Percentiles rank a stretch among this genome's conserved stretches.
Conservation (phyloP, 2,797 vertebrate genomes). For the Smutsia gigantea region DNA sequence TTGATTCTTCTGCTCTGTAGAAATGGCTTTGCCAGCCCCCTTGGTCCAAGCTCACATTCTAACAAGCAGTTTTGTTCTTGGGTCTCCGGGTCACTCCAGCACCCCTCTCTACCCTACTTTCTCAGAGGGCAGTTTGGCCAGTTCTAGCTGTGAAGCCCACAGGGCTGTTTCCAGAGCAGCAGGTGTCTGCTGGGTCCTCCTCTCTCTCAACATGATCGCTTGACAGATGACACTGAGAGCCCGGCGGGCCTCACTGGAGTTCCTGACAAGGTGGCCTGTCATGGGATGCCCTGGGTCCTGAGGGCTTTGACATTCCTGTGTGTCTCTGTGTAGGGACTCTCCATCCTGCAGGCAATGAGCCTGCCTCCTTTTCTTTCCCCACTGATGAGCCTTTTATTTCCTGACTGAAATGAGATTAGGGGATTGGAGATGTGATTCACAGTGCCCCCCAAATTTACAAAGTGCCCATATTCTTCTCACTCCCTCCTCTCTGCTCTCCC, state of each 20-base stretch:
- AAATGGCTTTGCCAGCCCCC: neutral
- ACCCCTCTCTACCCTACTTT: neutral
- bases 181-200: neutral
- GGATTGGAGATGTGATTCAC: neutral
- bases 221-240: neutral
- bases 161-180: neutral
- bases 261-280: neutral
- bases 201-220: neutral
- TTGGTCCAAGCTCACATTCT: neutral
- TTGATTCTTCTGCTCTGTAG: neutral
- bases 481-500: neutral
- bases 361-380: neutral
- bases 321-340: neutral
- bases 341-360: fast-evolving
- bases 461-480: neutral
- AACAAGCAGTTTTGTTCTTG: neutral
- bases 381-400: neutral
- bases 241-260: fast-evolving
- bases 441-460: neutral
- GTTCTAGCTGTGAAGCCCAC: neutral
- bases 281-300: fast-evolving
- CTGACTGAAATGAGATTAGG: neutral
- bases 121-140: neutral
- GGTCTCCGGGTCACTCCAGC: neutral
- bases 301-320: neutral